phyloP scores from a whole-genome alignment of 2,797 vertebrate species.

The Podarcis siculus region DNA sequence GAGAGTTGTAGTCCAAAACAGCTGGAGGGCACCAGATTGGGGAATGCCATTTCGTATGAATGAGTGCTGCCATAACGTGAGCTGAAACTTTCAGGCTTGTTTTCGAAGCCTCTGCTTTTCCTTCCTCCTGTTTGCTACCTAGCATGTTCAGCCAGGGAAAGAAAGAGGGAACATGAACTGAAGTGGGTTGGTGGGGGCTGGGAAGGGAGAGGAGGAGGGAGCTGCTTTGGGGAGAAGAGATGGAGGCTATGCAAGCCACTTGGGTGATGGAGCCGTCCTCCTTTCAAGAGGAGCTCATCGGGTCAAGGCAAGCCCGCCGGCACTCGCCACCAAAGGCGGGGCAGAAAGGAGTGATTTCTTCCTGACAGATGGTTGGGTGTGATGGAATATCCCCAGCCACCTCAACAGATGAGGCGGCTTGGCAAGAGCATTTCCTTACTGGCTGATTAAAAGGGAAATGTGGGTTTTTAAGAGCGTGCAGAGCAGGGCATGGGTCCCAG shows the following conservation, averaged over 20 bases:
- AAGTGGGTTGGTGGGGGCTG: too few relatives aligned
- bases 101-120: not conserved
- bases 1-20: too few relatives aligned
- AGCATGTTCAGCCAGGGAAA: not conserved
- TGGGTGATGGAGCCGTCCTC: not conserved
- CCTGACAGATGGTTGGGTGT: conserved; percentile 50
- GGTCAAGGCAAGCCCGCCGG: conserved; percentile 11
- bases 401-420: conserved; percentile 50
- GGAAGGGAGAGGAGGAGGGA: not conserved
- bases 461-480: conserved; percentile 17
- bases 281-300: not conserved
- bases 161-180: not conserved
- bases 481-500: not conserved
- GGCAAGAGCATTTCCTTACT: conserved; percentile 40
- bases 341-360: conserved; percentile 58
- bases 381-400: conserved; percentile 54
- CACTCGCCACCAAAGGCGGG: conserved; percentile 37
- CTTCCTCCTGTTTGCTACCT: not conserved
- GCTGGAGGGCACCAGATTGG: too few relatives aligned
- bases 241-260: not conserved
- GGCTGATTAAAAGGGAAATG: conserved; percentile 17
- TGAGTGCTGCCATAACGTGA: too few relatives aligned
- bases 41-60: too few relatives aligned
- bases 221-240: not conserved
- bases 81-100: not conserved